Base-by-base conservation (phyloP, 2,113 vertebrate genomes). In the Carassius auratus region DNA sequence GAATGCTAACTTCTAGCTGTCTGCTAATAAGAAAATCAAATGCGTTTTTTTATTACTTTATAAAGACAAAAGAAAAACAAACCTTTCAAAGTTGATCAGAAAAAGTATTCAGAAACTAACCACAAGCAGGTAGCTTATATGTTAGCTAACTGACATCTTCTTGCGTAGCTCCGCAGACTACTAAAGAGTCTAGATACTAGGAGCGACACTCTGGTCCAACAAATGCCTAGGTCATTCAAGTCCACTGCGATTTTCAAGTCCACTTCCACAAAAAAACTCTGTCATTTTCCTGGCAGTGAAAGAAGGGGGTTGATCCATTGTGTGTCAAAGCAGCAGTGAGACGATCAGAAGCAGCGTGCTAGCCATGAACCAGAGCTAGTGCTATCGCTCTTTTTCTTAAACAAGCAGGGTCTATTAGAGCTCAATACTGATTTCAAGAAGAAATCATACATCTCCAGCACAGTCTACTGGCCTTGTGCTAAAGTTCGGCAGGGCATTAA, bases 311-410 rank as follows among this genome's bases (percentile, higher is more conserved):
- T 69, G 84, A 79, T 61, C 45, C 74, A 68, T 68, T 84, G 62
- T 36, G 48, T 77, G 59, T 84, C 73, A 84, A 84, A 85, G 81
- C 81, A 83, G 26, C 68, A 71, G 81, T 83, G 81, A 71, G 62
- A 15, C 23, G 21, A 64, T 73, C 76, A 14, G 76, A 77, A 57
- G 48, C 75, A 78, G 50, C 9, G 6, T 77, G 62, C 59, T 85
- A 78, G 76, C 64, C 48, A 50, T 85, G 76, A 85, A 85, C 62
- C 76, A 23, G 21, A 77, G 48, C 36, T 26, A 68, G 64, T 48
- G 38, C 76, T 30, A 52, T 74, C 69, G 45, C 64, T 59, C 76
- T 79, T 36, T 52, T 57, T 85, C 76, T 79, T 85, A 66, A 55
- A 79, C 64, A 85, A 55, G 66, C 64, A 71, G 76, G n/a, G 33